Base-by-base conservation (phyloP, 1,140 invertebrate genomes). In the Himalopsyche phryganea region DNA sequence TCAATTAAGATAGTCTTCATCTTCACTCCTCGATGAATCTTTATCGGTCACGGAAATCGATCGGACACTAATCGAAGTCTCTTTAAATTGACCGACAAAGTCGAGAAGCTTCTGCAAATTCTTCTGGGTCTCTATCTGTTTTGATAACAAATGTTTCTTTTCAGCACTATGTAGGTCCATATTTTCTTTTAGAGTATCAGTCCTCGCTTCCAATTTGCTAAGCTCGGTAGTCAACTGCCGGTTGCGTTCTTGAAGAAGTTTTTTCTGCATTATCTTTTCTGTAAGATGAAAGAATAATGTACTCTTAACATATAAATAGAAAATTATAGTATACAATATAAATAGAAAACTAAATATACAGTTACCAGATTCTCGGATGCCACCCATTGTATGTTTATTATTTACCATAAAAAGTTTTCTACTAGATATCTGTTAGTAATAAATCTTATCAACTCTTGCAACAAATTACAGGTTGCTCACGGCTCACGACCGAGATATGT, bases 11-110 rank as follows among this genome's bases (percentile, higher is more conserved):
- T 28, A 28, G 23, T 28, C 23, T 3, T 28, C 23, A 9, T 28
- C 23, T 28, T 28, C 23, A 28, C 23, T 28, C 23, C 23, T 28
- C 4, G 23, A 28, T 3, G 23, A 28, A 28, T 28, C 23, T 28
- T 28, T 28, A 9, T 28, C 23, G 9, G 23, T 9, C 4, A 28
- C 23, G 9, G 23, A 28, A 3, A 28, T 9, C 3, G 23, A 28
- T 28, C 23, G 23, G 23, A 28, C 23, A 9, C 23, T 28, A 9
- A 28, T 28, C 4, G 23, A 28, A 28, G 74, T 76, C 42, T 77
- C 75, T 51, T 77, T 77, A 51, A 78, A 78, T 50, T 73, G 73
- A 32, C 72, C 71, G 56, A 78, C 76, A 61, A 78, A 77, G 56
- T 78, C 75, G 9, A 77, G 66, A 0, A 78, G 68, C 35, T 75